Percentiles rank a stretch among this genome's conserved stretches.
These are phyloP conservation scores for Alfaro cultratus DNA, from an alignment of 2,797 vertebrate species.

Conservation along the genomic window DNA sequence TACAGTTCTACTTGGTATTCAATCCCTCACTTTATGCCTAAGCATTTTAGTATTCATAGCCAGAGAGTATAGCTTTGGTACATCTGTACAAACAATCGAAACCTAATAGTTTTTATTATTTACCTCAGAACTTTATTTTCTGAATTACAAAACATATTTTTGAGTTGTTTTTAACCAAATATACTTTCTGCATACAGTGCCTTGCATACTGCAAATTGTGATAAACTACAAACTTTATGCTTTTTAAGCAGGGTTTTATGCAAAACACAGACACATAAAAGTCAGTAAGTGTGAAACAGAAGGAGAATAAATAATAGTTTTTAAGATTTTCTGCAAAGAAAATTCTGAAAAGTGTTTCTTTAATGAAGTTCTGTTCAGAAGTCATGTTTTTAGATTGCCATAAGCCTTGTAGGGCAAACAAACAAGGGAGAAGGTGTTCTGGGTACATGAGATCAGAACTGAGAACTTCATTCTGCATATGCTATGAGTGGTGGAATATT, in stretches of 20 bases:
- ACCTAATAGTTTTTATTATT: not conserved
- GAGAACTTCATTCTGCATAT: not conserved
- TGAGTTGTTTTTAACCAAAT: not conserved
- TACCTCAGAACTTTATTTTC: not conserved
- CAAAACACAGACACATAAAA: not conserved
- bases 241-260: not conserved
- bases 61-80: not conserved
- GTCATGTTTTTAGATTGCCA: not conserved
- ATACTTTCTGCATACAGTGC: not conserved
- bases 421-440: not conserved
- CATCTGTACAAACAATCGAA: not conserved
- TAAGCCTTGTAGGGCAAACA: too few species aligned
- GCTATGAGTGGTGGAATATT: not conserved
- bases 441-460: not conserved
- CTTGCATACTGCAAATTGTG: not conserved
- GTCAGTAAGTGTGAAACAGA: not conserved
- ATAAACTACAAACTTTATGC: not conserved
- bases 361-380: not conserved
- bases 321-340: not conserved
- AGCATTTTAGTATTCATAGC: not conserved
- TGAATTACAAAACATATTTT: not conserved
- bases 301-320: not conserved
- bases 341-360: not conserved
- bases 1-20: not conserved
- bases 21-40: not conserved